Percentiles rank a stretch among this genome's conserved stretches.
Conservation (phyloP, 2,113 vertebrate genomes). For the Bubo blakistoni region DNA sequence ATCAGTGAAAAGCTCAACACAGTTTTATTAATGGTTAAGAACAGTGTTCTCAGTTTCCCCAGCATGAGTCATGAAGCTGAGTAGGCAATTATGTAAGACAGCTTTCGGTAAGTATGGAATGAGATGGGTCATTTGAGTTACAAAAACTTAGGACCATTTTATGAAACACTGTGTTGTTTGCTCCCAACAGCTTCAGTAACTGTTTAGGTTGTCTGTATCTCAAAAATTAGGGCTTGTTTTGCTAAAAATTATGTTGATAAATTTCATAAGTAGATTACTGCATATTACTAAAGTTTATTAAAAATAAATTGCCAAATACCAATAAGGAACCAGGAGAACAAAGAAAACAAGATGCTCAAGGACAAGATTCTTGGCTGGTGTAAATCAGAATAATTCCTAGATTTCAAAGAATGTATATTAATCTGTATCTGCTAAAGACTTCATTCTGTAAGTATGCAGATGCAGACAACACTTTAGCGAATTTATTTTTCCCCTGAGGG, state of each 20-base stretch:
- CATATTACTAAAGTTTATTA: background rate
- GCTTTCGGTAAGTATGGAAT: background rate
- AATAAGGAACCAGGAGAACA: background rate
- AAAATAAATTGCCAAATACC: background rate
- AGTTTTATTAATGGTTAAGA: background rate
- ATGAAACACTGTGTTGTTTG: background rate
- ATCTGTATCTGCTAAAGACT: background rate
- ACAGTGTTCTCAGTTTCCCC: background rate
- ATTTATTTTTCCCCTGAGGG: background rate
- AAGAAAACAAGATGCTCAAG: background rate
- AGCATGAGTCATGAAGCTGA: background rate
- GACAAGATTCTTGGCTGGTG: background rate
- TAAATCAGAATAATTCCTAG: background rate
- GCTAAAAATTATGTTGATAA: background rate
- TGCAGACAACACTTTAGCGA: background rate
- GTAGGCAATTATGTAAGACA: background rate
- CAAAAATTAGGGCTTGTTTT: background rate
- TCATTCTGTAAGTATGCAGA: background rate
- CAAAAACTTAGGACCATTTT: background rate
- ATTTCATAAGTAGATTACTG: background rate
- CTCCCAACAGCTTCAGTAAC: background rate
- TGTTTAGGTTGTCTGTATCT: background rate
- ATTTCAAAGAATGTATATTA: background rate
- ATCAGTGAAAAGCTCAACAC: background rate
- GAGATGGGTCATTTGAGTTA: background rate